Evolutionary conservation across 2,888 invertebrate genomes (phyloP).

Genomic region (Gisinianus flammeolus): DNA sequence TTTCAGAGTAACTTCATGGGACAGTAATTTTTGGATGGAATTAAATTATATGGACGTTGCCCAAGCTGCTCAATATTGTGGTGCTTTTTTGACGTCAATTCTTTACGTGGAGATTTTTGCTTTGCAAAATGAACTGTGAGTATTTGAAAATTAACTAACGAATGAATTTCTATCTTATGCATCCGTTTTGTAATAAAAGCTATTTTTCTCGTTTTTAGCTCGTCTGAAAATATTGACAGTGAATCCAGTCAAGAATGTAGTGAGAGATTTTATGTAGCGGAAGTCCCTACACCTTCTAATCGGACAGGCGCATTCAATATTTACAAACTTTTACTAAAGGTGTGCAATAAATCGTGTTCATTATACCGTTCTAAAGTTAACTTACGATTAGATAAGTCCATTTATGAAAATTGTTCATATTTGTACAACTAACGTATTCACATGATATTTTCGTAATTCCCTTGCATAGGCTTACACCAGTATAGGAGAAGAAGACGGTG

Average conservation of each 20-base stretch:
- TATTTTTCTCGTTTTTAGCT: too few species aligned
- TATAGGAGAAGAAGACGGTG: constrained; percentile 78
- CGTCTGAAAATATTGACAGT: too few species aligned
- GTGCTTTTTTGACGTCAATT: constrained; percentile 75
- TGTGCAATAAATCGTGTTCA: too few species aligned
- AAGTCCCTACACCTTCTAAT: neutral
- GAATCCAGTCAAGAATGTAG: too few species aligned
- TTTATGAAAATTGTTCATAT: too few species aligned
- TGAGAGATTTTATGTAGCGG: too few species aligned
- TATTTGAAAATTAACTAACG: neutral
- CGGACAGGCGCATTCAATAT: constrained; percentile 42
- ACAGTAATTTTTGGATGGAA: constrained; percentile 66
- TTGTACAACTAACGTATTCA: too few species aligned
- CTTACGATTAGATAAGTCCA: too few species aligned
- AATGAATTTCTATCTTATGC: too few species aligned
- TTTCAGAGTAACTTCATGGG: constrained; percentile 61
- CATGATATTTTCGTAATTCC: too few species aligned
- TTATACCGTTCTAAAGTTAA: too few species aligned
- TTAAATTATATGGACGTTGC: constrained; percentile 78
- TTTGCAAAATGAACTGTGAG: constrained; percentile 24
- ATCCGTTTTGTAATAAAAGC: too few species aligned
- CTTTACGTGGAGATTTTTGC: constrained; percentile 65
- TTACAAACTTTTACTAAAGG: neutral
- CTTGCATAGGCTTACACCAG: constrained; percentile 69
- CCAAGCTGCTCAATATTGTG: constrained; percentile 76